These are phyloP conservation scores for Eumacrocentrus americanus DNA, from an alignment of 2,888 invertebrate genomes.

Conservation along the genomic window DNA sequence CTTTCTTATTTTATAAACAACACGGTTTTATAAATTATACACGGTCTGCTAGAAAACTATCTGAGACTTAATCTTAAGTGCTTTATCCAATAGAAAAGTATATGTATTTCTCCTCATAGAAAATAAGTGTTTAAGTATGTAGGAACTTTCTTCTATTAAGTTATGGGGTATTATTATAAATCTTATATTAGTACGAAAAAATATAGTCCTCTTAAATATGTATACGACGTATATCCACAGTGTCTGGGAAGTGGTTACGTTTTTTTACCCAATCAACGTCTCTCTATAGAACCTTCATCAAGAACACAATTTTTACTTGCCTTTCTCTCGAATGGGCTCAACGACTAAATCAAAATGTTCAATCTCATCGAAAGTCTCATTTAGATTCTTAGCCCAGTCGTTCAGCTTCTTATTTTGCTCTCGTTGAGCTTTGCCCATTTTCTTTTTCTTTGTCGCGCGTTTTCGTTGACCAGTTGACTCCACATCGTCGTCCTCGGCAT, in stretches of 20 bases:
- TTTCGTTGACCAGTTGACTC: slow-evolving; percentile 10
- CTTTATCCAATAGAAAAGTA: no score
- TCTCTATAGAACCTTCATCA: not conserved
- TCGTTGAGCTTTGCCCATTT: slow-evolving; percentile 37
- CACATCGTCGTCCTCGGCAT: slow-evolving; percentile 25
- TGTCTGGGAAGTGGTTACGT: not conserved
- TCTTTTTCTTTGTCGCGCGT: slow-evolving; percentile 35
- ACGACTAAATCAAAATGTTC: slow-evolving; percentile 51
- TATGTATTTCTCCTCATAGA: no score
- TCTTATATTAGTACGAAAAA: not conserved
- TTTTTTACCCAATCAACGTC: not conserved
- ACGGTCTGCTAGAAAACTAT: no score
- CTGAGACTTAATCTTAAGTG: no score
- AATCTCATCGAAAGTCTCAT: slow-evolving; percentile 51
- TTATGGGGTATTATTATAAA: not conserved
- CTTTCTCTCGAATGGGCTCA: slow-evolving; percentile 37
- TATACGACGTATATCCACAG: not conserved
- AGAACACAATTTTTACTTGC: not conserved
- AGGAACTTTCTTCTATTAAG: no score
- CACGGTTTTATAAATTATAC: no score
- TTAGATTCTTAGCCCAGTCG: slow-evolving; percentile 49
- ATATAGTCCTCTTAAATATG: not conserved
- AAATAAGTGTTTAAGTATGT: no score
- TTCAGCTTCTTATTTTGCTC: slow-evolving; percentile 41
- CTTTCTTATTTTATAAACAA: no score